A percentile compares a stretch with the other conserved stretches of the same genome.
These are phyloP conservation scores for Ichneumoninae sp. DNA, from an alignment of 2,888 invertebrate genomes.

Conservation along the genomic window DNA sequence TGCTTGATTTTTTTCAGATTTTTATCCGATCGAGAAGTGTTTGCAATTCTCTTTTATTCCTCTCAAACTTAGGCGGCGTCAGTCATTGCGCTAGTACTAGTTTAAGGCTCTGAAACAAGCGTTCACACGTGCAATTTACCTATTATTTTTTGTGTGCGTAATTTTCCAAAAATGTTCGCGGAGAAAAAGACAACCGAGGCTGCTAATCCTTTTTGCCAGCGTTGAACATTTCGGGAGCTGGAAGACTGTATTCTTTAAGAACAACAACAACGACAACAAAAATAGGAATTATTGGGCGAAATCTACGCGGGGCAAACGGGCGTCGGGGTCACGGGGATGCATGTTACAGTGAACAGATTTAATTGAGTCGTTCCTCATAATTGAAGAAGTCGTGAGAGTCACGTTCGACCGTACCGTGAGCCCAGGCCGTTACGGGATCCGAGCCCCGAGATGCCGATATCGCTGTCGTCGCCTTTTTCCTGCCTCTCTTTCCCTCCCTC, in stretches of 20 bases:
- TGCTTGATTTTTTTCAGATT: no score
- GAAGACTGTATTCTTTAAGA: not conserved
- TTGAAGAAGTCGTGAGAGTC: slow-evolving; percentile 68
- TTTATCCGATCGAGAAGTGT: no score
- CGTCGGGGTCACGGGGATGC: slow-evolving; percentile 17
- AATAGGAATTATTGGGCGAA: not conserved
- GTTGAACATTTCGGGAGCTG: not conserved
- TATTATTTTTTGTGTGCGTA: no score
- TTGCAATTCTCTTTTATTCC: no score
- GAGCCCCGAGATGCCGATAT: slow-evolving; percentile 63
- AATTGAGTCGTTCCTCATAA: slow-evolving; percentile 71
- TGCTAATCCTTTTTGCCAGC: no score
- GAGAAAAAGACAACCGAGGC: no score
- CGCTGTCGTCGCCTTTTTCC: slow-evolving; percentile 65
- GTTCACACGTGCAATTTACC: no score
- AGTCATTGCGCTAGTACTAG: no score
- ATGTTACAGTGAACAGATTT: slow-evolving; percentile 62
- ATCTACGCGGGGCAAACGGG: slow-evolving; percentile 13
- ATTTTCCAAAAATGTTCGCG: no score
- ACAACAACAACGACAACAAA: slow-evolving; percentile 10
- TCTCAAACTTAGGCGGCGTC: no score
- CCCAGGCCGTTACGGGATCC: slow-evolving; percentile 61
- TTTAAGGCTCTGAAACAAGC: no score
- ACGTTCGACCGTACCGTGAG: slow-evolving; percentile 68
- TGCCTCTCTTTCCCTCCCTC: slow-evolving; percentile 33